phyloP scores from a whole-genome alignment of 2,797 vertebrate species.

The Platyrinchus mystaceus region DNA sequence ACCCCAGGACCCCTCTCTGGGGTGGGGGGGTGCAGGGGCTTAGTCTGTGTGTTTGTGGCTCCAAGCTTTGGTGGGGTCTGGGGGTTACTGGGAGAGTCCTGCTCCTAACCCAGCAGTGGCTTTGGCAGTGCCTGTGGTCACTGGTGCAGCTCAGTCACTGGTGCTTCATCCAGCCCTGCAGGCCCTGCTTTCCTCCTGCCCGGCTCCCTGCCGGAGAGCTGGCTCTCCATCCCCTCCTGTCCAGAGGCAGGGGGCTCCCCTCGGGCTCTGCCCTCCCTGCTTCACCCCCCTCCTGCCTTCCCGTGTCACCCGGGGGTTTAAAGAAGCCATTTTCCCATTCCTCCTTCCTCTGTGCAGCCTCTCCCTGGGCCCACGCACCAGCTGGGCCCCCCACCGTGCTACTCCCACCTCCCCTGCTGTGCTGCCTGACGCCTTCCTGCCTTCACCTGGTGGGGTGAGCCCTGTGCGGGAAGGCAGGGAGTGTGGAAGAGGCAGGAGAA shows the following conservation, averaged over 20 bases:
- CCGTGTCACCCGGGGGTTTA: neutral
- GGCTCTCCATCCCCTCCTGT: neutral
- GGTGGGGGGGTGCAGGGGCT: neutral
- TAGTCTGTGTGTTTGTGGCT: neutral
- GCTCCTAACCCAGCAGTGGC: neutral
- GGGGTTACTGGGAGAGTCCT: neutral
- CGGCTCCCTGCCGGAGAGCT: accelerated
- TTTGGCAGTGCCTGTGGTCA: accelerated
- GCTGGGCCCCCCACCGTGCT: slow-evolving; percentile 39
- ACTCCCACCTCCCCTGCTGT: slow-evolving; percentile 21
- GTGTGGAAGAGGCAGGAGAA: neutral
- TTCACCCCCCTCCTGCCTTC: neutral
- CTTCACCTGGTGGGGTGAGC: neutral
- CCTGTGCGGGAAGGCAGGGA: neutral
- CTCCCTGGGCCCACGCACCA: slow-evolving; percentile 38
- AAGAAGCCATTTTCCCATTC: neutral
- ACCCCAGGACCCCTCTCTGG: accelerated
- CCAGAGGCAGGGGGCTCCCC: neutral
- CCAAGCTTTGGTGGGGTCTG: neutral
- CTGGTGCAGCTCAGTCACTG: accelerated
- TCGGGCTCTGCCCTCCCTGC: neutral
- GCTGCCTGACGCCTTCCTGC: neutral
- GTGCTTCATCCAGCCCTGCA: neutral
- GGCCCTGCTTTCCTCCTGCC: neutral
- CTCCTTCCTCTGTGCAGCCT: neutral